Base-by-base conservation (phyloP, 1,140 invertebrate genomes). In the Procambarus virginalis region DNA sequence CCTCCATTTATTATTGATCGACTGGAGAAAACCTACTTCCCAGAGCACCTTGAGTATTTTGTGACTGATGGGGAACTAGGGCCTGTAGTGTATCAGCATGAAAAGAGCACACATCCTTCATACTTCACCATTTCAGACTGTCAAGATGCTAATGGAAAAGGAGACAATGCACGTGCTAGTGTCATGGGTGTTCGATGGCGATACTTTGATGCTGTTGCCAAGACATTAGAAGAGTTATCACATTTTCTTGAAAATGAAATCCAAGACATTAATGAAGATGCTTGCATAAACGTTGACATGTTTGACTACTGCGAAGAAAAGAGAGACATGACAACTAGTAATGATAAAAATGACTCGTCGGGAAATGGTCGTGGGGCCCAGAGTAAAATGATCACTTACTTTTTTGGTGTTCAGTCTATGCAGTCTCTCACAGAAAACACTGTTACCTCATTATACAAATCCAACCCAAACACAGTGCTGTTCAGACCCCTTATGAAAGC, bases 401-500 rank as follows among this genome's bases (percentile, higher is more conserved):
- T 89, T 68, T 89, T 89, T 84, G 73, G 88, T 34, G 48, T 89
- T 9, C 88, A 89, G 58, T 77, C 88, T 8, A 58, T 89, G 81
- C 75, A 78, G 20, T 70, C 46, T 4, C 4, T 89, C 14, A 10
- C 45, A 9, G 80, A 84, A 20, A 64, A 77, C 46, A 89, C 76
- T 17, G 49, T 79, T 6, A 76, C 70, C 6, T 73, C 22, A 3
- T 46, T 88, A 75, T 89, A 84, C 45, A 89, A 64, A 78, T n/a
- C 81, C 20, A 78, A 17, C 34, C 8, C 81, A 14, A 55, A 77
- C 51, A 60, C 48, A 55, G 60, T 60, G 17, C 68, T 34, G 20
- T 89, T 58, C 81, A 49, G 88, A 64, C 88, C 88, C 34, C 88
- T 89, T 4, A 89, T 89, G 88, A 89, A 89, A n/a, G 88, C 88